A percentile compares a stretch with the other conserved stretches of the same genome.
Conservation (phyloP, 2,888 invertebrate species). For the Cordilura impudica region DNA sequence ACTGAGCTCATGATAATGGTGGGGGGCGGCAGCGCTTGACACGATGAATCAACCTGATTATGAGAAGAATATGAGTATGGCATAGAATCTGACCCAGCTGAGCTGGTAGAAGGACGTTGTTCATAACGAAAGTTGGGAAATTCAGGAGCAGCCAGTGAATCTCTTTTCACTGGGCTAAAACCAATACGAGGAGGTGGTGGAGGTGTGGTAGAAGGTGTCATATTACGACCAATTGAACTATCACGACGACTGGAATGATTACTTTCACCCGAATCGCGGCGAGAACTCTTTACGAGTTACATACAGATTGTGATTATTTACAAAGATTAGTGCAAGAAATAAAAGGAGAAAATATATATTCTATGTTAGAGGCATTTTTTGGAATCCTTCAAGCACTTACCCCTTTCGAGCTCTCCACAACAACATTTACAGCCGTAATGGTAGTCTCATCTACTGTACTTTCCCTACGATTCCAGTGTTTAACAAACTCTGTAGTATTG, state of each 20-base stretch:
- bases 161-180: constrained; percentile 81
- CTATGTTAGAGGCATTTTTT: neutral
- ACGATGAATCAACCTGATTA: constrained; percentile 82
- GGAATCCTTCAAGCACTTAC: constrained; percentile 23
- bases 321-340: constrained; percentile 20
- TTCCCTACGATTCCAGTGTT: constrained; percentile 85
- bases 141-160: constrained; percentile 80
- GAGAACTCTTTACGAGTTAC: constrained; percentile 70
- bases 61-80: constrained; percentile 78
- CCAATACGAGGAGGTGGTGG: constrained; percentile 82
- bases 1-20: constrained; percentile 91
- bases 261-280: constrained; percentile 84
- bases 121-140: constrained; percentile 80
- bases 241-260: constrained; percentile 85
- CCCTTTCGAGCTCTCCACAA: constrained; percentile 66
- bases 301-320: constrained; percentile 8
- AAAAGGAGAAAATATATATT: constrained; percentile 3
- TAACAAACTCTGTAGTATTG: constrained; percentile 85
- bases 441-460: constrained; percentile 78
- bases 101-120: constrained; percentile 85
- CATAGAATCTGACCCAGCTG: constrained; percentile 85
- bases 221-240: constrained; percentile 80
- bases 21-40: constrained; percentile 83
- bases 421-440: constrained; percentile 65
- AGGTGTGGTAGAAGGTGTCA: constrained; percentile 76